Base-by-base conservation (phyloP, 2,888 invertebrate genomes). In the Dexiosoma caninum region DNA sequence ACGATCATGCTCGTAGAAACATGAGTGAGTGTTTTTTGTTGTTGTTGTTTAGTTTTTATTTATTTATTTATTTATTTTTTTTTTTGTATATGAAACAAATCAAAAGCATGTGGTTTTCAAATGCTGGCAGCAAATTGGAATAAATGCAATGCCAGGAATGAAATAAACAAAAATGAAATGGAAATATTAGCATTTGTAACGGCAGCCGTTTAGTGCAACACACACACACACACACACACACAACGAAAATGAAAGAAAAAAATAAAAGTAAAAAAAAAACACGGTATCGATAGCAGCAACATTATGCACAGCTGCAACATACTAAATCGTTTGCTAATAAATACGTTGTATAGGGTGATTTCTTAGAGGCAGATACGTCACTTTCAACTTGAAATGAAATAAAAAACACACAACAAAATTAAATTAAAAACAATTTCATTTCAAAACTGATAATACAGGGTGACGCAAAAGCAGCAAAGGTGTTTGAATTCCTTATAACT, bases 181-280 rank as follows among this genome's bases (percentile, higher is more conserved):
- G 76, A 71, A 78, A 71, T 70, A 75, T 82, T 78, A 82, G 78
- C 82, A 82, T 78, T 82, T 81, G 81, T 81, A 77, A 81, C 81
- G 81, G 81, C 81, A 81, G 77, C 81, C 81, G 77, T 81, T 81
- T 81, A 77, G 51, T 70, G 71, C 70, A 66, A 57, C 27, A 80
- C 7, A 42, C 51, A 64, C 35, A 80, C 10, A 35, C 53, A 81
- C 44, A 49, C 55, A 35, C 40, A 49, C 40, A 42, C 10, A 53
- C 21, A 66, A 51, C 30, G n/a, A 21, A 23, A 46, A 62, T 1
- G 14, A 46, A 32, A 19, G n/a, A n/a, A 46, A 1, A 9, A 37
- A 44, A 27, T 27, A 27, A 3, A 27, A 27, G 3, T 27, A 27
- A 10, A 37, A 49, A 12, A 49, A 35, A 19, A 49, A 42, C 21